phyloP scores from a whole-genome alignment of 2,113 vertebrate species.

The Noctilio leporinus region DNA sequence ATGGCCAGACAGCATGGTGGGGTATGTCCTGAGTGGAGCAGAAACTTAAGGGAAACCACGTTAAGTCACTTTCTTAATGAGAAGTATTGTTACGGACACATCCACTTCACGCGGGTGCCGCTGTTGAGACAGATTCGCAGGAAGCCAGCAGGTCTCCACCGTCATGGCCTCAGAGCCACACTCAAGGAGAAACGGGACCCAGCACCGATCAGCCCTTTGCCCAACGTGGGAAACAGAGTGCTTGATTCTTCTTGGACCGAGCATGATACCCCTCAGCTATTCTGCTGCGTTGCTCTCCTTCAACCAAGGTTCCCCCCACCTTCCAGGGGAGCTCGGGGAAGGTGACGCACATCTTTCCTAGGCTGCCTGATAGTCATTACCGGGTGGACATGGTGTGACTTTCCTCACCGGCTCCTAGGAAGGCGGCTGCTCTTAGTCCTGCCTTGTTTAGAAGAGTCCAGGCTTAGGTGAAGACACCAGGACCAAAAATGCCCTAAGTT shows the following conservation, averaged over 20 bases:
- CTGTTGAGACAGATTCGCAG: not conserved
- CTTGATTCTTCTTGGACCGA: not conserved
- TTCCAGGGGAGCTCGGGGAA: not conserved
- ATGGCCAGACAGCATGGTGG: not conserved
- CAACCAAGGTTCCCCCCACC: accelerated
- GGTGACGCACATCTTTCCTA: accelerated
- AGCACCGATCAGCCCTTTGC: not conserved
- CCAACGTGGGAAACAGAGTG: not conserved
- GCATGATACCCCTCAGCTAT: accelerated
- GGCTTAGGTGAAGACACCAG: not conserved
- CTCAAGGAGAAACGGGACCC: not conserved
- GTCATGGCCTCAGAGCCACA: not conserved
- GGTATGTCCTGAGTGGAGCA: not conserved
- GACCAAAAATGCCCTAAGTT: not conserved
- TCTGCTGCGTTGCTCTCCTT: not conserved
- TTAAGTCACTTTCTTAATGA: not conserved
- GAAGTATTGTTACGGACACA: not conserved
- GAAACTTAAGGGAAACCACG: not conserved
- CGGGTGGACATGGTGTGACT: accelerated
- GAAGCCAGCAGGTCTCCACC: not conserved
- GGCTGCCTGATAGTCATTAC: accelerated
- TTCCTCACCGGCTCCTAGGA: not conserved
- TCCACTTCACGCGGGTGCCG: not conserved
- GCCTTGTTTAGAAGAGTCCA: not conserved
- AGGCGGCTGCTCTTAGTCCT: not conserved